Conservation (phyloP, 2,113 vertebrate genomes). For the Dipodomys spectabilis region DNA sequence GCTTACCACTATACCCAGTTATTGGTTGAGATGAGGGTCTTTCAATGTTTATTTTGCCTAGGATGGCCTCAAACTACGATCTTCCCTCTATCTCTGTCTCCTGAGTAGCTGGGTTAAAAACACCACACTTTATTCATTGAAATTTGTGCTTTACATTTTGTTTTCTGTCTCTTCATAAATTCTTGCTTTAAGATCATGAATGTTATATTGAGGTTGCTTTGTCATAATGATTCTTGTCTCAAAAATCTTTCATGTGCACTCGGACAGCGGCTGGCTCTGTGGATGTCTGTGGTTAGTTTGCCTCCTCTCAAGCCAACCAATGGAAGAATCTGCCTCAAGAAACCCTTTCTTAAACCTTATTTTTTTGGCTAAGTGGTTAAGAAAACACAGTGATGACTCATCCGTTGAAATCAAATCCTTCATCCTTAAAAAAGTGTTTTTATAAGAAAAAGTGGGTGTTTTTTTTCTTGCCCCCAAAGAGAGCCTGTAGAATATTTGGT, state of each 20-base stretch:
- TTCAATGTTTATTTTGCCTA: too few relatives aligned
- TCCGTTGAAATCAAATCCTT: constrained; percentile 73
- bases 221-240: neutral
- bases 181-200: constrained; percentile 25
- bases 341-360: constrained; percentile 57
- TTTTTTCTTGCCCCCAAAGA: constrained; percentile 50
- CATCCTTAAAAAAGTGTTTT: constrained; percentile 73
- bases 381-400: constrained; percentile 70
- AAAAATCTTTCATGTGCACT: neutral
- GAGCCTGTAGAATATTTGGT: constrained; percentile 70
- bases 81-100: neutral
- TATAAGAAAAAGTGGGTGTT: constrained; percentile 70
- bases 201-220: neutral
- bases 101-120: neutral
- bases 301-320: constrained; percentile 21
- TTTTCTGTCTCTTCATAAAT: constrained; percentile 30
- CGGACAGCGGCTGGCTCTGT: neutral
- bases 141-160: neutral
- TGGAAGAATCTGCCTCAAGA: constrained; percentile 62
- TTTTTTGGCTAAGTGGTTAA: constrained; percentile 57
- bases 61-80: neutral
- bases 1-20: too few relatives aligned
- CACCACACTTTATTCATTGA: neutral
- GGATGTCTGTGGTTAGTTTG: neutral
- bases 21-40: too few relatives aligned